Evolutionary conservation across 2,888 invertebrate species (phyloP).

Genomic region (Orthonychiurus folsomi): DNA sequence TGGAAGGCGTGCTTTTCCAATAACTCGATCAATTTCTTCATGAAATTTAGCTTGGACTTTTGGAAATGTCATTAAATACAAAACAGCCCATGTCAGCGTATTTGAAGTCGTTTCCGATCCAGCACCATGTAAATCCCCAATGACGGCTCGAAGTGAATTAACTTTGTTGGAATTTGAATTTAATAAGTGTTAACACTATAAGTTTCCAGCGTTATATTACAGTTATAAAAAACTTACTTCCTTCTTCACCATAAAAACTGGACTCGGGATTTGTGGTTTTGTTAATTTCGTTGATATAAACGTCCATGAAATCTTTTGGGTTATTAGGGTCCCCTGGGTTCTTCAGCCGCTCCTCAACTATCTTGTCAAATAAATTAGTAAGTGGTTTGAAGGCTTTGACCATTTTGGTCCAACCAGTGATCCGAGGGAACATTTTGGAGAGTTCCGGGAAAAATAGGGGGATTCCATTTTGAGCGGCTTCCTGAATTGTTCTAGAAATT

Average conservation of each 20-base stretch:
- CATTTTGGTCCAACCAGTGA: slow-evolving; percentile 5
- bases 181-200: too few relatives aligned
- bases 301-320: slow-evolving; percentile 17
- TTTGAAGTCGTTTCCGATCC: slow-evolving; percentile 23
- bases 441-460: slow-evolving; percentile 13
- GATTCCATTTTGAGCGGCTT: too few relatives aligned
- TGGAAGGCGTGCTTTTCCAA: slow-evolving; percentile 18
- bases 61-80: slow-evolving; percentile 17
- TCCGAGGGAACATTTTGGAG: background rate
- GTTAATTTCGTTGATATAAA: slow-evolving; percentile 17
- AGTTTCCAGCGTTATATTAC: background rate
- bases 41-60: slow-evolving; percentile 22
- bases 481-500: too few relatives aligned
- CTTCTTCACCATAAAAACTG: slow-evolving; percentile 12
- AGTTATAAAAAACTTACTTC: background rate
- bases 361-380: background rate
- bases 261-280: slow-evolving; percentile 16
- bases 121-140: slow-evolving; percentile 21
- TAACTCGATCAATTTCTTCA: slow-evolving; percentile 19
- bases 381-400: background rate
- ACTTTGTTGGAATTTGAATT: too few relatives aligned
- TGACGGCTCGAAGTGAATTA: slow-evolving; percentile 8
- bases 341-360: slow-evolving; percentile 9
- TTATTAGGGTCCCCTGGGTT: slow-evolving; percentile 3
- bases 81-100: slow-evolving; percentile 20